Evolutionary conservation across 2,797 vertebrate species (phyloP), one percentile per base, ranked within the genome.

Genomic region (Arrhamphus sclerolepis): DNA sequence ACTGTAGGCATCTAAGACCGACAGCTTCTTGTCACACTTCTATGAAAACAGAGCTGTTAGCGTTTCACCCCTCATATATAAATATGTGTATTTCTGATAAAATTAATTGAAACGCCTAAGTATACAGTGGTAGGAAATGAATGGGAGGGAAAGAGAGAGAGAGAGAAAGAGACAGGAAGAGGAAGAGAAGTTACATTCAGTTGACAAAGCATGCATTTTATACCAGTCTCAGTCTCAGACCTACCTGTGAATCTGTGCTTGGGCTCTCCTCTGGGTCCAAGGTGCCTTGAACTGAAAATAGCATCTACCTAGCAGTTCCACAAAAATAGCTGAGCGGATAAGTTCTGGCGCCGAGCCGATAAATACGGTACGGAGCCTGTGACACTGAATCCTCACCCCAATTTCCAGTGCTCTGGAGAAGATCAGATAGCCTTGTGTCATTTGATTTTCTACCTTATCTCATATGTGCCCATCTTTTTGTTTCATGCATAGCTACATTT

Each of bases 61-160:
- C 72, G 81, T 89, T 89, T 84, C 20, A 28, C 77, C 81, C 84
- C 80, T 80, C 83, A 78, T 90, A 81, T 90, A 90, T 92, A 92
- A 93, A 93, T 93, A 92, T 91, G 88, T 91, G 85, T 84, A 85
- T 83, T 92, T 92, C 89, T 87, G 92, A 92, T 92, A 92, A 93
- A 83, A 92, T 90, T 92, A 92, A 92, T 92, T 88, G 90, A 89
- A 92, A 80, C 44, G 81, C 77, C 84, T 90, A 82, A 88, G 89
- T 89, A 91, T 87, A 90, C 89, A 87, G 70, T 72, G 75, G 72
- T 56, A 73, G 66, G 53, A 72, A 78, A 84, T 74, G 81, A 84
- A 69, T 60, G 61, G 31, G 55, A 49, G 61, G 53, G 55, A 21
- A 38, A 29, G 61, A 31, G 48, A 16, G 55, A 83, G 76, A 70